These are phyloP conservation scores for Rhynchopsitta pachyrhyncha DNA, from an alignment of 2,113 vertebrate genomes.

Conservation along the genomic window DNA sequence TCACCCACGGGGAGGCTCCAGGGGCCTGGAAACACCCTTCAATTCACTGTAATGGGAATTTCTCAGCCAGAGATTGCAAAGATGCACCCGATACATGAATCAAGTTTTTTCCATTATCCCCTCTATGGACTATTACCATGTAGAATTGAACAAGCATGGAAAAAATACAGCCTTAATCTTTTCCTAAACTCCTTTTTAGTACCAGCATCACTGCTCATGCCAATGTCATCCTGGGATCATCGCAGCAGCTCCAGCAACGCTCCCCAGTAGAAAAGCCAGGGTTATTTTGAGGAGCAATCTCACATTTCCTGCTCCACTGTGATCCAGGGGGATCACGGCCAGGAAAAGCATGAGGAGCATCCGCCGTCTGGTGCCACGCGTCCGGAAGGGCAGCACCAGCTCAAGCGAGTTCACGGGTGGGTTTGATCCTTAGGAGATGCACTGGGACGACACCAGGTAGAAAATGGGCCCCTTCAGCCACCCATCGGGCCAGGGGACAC, in stretches of 20 bases:
- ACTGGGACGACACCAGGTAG: fast-evolving
- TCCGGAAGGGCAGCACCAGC: fast-evolving
- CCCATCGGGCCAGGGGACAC: fast-evolving
- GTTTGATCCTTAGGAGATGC: fast-evolving
- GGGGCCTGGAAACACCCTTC: neutral
- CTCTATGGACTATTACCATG: neutral
- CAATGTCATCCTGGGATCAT: neutral
- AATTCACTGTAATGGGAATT: fast-evolving
- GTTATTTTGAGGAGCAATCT: neutral
- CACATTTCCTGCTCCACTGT: fast-evolving
- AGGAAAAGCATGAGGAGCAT: neutral
- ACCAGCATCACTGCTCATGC: neutral
- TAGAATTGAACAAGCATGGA: neutral
- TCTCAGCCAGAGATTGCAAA: neutral
- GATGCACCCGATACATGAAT: neutral
- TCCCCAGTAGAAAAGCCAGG: neutral
- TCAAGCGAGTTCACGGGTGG: fast-evolving
- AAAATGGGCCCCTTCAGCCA: fast-evolving
- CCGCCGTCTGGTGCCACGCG: fast-evolving
- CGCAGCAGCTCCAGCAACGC: neutral
- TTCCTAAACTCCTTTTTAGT: neutral
- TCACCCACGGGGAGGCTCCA: neutral
- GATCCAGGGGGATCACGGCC: fast-evolving
- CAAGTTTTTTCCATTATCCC: neutral
- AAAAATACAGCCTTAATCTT: neutral